phyloP scores from a whole-genome alignment of 2,888 invertebrate species.

The Tachina lurida region DNA sequence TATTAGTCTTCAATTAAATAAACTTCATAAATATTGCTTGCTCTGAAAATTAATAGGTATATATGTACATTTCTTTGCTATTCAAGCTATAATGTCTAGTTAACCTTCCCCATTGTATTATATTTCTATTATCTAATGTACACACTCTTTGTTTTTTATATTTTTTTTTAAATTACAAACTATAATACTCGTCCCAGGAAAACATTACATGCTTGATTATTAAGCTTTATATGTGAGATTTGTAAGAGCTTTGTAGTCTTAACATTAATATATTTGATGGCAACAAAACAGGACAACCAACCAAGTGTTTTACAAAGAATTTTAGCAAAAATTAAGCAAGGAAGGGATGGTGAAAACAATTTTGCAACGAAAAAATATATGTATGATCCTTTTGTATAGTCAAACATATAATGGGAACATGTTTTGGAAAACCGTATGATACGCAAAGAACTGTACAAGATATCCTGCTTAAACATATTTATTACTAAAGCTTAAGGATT shows the following conservation, averaged over 20 bases:
- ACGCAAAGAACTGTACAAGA: too few species aligned
- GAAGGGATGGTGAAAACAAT: neutral
- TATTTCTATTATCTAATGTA: slow-evolving; percentile 19
- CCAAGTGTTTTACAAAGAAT: neutral
- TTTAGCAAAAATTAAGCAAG: slow-evolving; percentile 2
- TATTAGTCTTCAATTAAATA: too few species aligned
- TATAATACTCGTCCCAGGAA: neutral
- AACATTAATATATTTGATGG: neutral
- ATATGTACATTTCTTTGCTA: neutral
- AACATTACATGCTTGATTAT: slow-evolving; percentile 11
- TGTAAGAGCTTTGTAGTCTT: neutral
- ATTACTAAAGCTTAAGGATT: too few species aligned
- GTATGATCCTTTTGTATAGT: neutral
- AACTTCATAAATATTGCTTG: too few species aligned
- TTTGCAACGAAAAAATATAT: neutral
- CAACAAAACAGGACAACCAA: neutral
- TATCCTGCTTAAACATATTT: too few species aligned
- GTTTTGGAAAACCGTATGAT: too few species aligned
- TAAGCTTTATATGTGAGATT: neutral
- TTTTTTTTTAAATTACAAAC: slow-evolving; percentile 17
- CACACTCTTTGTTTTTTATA: neutral
- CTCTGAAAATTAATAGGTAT: too few species aligned
- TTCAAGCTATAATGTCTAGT: slow-evolving; percentile 8
- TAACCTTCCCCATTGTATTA: slow-evolving; percentile 37
- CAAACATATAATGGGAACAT: too few species aligned